Percentiles rank a stretch among this genome's conserved stretches.
phyloP scores from a whole-genome alignment of 2,888 invertebrate genomes.

The Patella depressa region DNA sequence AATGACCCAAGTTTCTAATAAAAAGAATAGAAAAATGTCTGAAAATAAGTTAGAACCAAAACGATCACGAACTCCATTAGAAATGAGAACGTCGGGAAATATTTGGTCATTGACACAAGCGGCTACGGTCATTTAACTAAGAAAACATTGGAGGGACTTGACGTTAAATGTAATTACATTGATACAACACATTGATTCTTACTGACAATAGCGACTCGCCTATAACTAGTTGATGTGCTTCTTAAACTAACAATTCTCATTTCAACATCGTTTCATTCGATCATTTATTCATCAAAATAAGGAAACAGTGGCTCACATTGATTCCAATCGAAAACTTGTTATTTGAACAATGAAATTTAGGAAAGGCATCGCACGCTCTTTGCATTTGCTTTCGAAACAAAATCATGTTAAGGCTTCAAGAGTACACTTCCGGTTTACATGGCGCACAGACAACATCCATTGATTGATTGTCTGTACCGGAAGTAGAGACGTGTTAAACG shows the following conservation, averaged over 20 bases:
- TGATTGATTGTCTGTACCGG: slow-evolving; percentile 25
- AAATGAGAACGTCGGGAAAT: slow-evolving; percentile 2
- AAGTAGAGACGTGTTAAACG: slow-evolving; percentile 20
- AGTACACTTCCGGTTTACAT: slow-evolving; percentile 28
- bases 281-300: slow-evolving; percentile 11
- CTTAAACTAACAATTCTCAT: slow-evolving; percentile 5
- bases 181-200: background rate
- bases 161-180: slow-evolving; percentile 1
- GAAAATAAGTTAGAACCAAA: background rate
- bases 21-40: slow-evolving; percentile 11
- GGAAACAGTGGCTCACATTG: slow-evolving; percentile 13
- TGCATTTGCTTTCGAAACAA: slow-evolving; percentile 17
- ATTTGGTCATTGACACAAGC: slow-evolving; percentile 8
- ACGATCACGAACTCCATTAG: slow-evolving; percentile 6
- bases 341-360: slow-evolving; percentile 27
- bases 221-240: slow-evolving; percentile 2
- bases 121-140: background rate
- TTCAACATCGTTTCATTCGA: background rate
- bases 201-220: background rate
- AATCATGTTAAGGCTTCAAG: slow-evolving; percentile 23
- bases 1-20: slow-evolving; percentile 14
- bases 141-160: background rate
- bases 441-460: slow-evolving; percentile 21
- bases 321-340: slow-evolving; percentile 14
- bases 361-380: slow-evolving; percentile 19